phyloP scores from a whole-genome alignment of 2,888 invertebrate species.

The Leucania comma region DNA sequence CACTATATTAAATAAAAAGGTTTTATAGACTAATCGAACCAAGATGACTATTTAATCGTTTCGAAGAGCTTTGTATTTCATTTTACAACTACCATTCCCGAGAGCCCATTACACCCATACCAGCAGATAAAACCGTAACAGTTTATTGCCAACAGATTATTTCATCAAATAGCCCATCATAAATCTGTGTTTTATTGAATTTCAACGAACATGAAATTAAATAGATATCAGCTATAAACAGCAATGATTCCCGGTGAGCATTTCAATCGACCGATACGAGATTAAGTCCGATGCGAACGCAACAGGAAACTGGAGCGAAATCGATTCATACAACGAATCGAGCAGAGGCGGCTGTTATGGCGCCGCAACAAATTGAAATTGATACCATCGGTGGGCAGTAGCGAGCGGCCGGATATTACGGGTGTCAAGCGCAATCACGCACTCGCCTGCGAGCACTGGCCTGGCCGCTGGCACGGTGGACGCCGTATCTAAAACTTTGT shows the following conservation, averaged over 20 bases:
- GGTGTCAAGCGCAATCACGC: constrained; percentile 89
- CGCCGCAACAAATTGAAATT: constrained; percentile 90
- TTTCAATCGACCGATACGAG: constrained; percentile 84
- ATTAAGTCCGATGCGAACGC: constrained; percentile 86
- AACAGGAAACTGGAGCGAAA: constrained; percentile 88
- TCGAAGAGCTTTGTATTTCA: constrained; percentile 51
- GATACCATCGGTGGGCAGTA: constrained; percentile 89
- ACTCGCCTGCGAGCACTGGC: constrained; percentile 73
- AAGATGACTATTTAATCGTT: constrained; percentile 55
- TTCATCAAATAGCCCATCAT: constrained; percentile 63
- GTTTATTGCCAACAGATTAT: constrained; percentile 67
- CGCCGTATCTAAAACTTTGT: constrained; percentile 74
- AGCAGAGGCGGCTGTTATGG: constrained; percentile 85
- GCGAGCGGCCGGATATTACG: constrained; percentile 88
- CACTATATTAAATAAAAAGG: constrained; percentile 40
- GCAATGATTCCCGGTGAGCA: constrained; percentile 75
- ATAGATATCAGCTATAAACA: constrained; percentile 77
- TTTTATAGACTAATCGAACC: constrained; percentile 44
- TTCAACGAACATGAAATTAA: constrained; percentile 76
- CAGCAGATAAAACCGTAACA: constrained; percentile 56
- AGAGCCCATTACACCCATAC: constrained; percentile 52
- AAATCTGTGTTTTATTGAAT: constrained; percentile 73
- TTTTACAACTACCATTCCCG: constrained; percentile 50
- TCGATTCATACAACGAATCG: constrained; percentile 87
- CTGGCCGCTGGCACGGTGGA: constrained; percentile 59